phyloP scores from a whole-genome alignment of 2,113 vertebrate genomes.

The Geococcyx californianus region DNA sequence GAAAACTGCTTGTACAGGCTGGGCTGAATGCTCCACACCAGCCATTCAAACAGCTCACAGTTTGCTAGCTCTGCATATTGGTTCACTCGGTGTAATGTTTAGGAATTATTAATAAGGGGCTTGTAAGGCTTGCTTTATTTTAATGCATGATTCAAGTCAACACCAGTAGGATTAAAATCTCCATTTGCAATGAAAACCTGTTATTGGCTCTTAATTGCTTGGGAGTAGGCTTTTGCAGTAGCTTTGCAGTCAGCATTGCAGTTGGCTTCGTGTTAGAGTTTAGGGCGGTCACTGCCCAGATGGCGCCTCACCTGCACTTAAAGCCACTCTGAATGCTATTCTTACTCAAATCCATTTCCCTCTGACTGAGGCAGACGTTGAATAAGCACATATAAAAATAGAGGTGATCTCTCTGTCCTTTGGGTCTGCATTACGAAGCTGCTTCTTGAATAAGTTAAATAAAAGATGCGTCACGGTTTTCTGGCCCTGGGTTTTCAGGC shows the following conservation, averaged over 20 bases:
- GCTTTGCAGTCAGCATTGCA: neutral
- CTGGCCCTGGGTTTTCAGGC: neutral
- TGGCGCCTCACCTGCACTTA: neutral
- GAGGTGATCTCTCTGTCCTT: neutral
- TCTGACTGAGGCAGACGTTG: neutral
- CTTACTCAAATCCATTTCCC: neutral
- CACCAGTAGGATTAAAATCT: neutral
- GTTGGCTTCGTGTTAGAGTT: neutral
- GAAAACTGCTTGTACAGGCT: neutral
- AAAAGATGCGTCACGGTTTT: neutral
- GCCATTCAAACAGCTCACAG: neutral
- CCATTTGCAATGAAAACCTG: neutral
- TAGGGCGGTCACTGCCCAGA: neutral
- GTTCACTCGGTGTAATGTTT: neutral
- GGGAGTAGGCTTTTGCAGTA: neutral
- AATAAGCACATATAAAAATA: neutral
- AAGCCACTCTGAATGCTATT: neutral
- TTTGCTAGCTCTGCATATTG: slow-evolving; percentile 7
- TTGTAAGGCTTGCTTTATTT: neutral
- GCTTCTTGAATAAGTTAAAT: neutral
- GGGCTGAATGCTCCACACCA: neutral
- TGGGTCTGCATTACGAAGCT: neutral
- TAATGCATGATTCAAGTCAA: neutral
- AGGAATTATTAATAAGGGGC: slow-evolving; percentile 38
- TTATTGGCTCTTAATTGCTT: neutral